Conservation (phyloP, 2,888 invertebrate genomes). For the Epinotia nisella region DNA sequence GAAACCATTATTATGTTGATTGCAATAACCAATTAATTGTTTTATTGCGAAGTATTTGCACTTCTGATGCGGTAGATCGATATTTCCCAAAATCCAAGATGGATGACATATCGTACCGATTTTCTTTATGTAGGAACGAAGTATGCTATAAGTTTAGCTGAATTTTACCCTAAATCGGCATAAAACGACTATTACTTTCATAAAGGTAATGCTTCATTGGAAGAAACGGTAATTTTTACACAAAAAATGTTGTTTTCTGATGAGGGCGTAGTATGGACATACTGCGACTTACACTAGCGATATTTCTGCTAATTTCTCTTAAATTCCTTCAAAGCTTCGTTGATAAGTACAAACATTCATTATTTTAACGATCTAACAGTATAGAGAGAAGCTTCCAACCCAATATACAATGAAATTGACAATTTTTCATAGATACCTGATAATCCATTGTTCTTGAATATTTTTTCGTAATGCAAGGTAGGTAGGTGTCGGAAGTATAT, state of each 20-base stretch:
- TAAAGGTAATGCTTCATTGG: background rate
- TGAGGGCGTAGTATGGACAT: constrained; percentile 26
- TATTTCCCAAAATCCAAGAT: constrained; percentile 72
- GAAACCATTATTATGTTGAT: constrained; percentile 41
- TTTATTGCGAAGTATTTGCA: constrained; percentile 30
- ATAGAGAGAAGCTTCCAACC: background rate
- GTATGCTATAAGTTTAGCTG: constrained; percentile 60
- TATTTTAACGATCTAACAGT: background rate
- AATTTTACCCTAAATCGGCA: constrained; percentile 50
- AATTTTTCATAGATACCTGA: constrained; percentile 9
- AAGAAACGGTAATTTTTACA: background rate
- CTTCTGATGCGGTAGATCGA: constrained; percentile 62
- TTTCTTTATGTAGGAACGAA: constrained; percentile 47
- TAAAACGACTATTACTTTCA: background rate
- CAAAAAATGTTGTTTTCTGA: background rate
- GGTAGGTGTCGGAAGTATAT: constrained; percentile 7
- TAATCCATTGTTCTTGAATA: constrained; percentile 27
- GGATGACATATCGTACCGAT: constrained; percentile 61
- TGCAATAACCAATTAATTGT: constrained; percentile 7
- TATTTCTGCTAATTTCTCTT: background rate
- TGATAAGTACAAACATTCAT: background rate
- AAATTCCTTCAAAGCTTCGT: background rate
- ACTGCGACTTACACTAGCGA: constrained; percentile 8
- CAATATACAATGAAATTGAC: background rate
- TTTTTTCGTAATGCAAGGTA: constrained; percentile 9